phyloP scores from a whole-genome alignment of 2,797 vertebrate species.

The Hybognathus amarus region DNA sequence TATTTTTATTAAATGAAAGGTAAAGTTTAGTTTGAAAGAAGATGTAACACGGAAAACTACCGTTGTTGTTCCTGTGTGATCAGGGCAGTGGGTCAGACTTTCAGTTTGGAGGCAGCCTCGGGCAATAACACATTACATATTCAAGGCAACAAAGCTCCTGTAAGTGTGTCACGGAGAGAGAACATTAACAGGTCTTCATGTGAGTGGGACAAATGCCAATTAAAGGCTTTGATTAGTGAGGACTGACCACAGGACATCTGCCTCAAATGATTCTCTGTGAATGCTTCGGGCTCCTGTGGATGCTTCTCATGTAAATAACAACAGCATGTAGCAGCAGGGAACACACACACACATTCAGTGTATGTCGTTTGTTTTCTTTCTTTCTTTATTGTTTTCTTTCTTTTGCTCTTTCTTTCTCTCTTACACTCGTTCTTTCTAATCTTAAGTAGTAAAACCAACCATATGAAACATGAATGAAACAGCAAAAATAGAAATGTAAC shows the following conservation, averaged over 20 bases:
- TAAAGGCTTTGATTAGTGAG: slow-evolving; percentile 43
- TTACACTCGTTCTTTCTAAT: too few species aligned
- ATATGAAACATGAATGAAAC: not conserved
- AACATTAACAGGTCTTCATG: slow-evolving; percentile 52
- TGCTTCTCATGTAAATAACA: slow-evolving; percentile 72
- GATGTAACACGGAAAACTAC: not conserved
- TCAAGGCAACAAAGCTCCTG: slow-evolving; percentile 21
- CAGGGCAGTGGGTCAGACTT: slow-evolving; percentile 42
- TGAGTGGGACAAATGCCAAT: slow-evolving; percentile 52
- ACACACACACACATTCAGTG: slow-evolving; percentile 52
- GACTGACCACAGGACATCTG: slow-evolving; percentile 47
- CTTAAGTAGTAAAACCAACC: not conserved
- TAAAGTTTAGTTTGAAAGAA: not conserved
- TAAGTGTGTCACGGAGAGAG: slow-evolving; percentile 42
- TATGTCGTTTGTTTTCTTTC: not conserved
- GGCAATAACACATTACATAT: slow-evolving; percentile 1
- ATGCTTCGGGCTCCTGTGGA: slow-evolving; percentile 56
- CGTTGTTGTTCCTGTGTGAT: not conserved
- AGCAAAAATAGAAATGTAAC: not conserved
- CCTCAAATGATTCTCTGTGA: slow-evolving; percentile 65
- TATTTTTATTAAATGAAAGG: not conserved
- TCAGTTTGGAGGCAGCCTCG: slow-evolving; percentile 1
- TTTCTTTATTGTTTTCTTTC: not conserved
- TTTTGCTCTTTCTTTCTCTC: not conserved
- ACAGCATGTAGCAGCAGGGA: slow-evolving; percentile 61